Base-by-base conservation (phyloP, 2,113 vertebrate genomes). In the Leucosticte australis region DNA sequence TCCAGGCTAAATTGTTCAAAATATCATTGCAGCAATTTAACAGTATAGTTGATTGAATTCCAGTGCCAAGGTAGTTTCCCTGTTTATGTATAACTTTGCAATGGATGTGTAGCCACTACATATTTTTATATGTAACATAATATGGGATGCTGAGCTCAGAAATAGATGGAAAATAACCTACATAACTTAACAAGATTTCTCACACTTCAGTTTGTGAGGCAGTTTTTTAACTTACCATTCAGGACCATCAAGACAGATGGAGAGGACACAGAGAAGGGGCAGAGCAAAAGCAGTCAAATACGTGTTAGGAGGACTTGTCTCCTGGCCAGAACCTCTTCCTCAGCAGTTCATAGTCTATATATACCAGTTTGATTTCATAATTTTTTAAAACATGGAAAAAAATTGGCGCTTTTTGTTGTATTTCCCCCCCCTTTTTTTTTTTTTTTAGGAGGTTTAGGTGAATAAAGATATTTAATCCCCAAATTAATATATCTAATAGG, bases 271-370 rank as follows among this genome's bases (percentile, higher is more conserved):
- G 14, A 47, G 6, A 39, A 13, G 9, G 56, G 10, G 7, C 4
- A 15, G 37, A 84, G 26, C 1, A 27, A 18, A 64, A 56, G 5
- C 35, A 22, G 16, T 10, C 9, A 87, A 50, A 19, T 64, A 10
- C 0, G 0, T 35, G 5, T 69, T 44, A 59, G 55, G 8, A 50
- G 13, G 8, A 52, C 21, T 67, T 19, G 2, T 17, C 2, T 44
- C 21, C 42, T 56, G 11, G 21, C 15, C 9, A 33, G 24, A 56
- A 46, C 30, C 1, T 44, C 13, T 82, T 76, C 60, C 52, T 87
- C 39, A 91, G 41, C 13, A 71, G 73, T 76, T 55, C 28, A 57
- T 3, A 27, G 21, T 76, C 46, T 55, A 16, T 10, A 64, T 12
- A 62, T 7, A 65, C 6, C 10, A 30, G 11, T 41, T 83, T 31